Conservation (phyloP, 2,797 vertebrate species). For the Myotis findleyi region DNA sequence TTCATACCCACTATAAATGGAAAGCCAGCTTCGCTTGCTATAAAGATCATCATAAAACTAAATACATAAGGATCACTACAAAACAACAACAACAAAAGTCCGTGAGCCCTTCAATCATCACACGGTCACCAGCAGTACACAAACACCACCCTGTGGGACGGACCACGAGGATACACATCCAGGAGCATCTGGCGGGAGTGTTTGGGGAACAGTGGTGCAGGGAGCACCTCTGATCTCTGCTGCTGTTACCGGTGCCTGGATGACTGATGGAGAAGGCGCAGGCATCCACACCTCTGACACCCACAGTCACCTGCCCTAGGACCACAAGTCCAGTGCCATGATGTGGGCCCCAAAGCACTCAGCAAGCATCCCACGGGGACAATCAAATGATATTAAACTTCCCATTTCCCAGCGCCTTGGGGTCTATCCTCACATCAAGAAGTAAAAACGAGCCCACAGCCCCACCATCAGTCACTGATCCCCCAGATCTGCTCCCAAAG, state of each 20-base stretch:
- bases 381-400: not conserved
- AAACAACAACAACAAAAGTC: not conserved
- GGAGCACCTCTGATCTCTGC: not conserved
- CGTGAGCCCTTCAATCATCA: not conserved
- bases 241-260: accelerated
- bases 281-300: not conserved
- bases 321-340: accelerated
- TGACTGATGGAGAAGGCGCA: accelerated
- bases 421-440: not conserved
- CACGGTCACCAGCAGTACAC: not conserved
- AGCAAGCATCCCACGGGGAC: accelerated
- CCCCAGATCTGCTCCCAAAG: not conserved
- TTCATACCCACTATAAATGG: not conserved
- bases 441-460: not conserved
- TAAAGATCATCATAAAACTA: not conserved
- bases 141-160: accelerated
- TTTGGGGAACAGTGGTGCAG: not conserved
- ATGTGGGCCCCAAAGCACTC: not conserved
- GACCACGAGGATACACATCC: accelerated
- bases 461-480: not conserved
- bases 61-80: accelerated
- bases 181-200: accelerated
- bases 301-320: not conserved
- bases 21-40: not conserved
- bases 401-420: too few relatives aligned